Conservation (phyloP, 2,888 invertebrate species). For the Andrena haemorrhoa region DNA sequence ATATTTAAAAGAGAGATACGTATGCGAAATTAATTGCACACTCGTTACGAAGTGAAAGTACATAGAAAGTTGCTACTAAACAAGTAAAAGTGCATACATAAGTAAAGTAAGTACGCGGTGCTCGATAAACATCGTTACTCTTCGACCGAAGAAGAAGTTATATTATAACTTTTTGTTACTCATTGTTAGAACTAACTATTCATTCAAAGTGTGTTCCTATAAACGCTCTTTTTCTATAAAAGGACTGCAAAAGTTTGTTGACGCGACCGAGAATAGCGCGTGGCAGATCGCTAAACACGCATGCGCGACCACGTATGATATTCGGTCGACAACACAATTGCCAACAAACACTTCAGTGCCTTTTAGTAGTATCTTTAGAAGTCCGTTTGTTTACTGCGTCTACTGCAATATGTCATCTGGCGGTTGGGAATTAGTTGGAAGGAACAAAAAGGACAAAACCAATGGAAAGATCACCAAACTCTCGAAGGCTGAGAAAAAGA, state of each 20-base stretch:
- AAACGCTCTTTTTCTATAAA: background rate
- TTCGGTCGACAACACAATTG: constrained; percentile 58
- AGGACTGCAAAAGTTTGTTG: constrained; percentile 8
- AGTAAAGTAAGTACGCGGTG: too few species aligned
- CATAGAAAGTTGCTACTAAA: too few species aligned
- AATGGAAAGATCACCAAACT: constrained; percentile 86
- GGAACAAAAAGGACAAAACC: constrained; percentile 88
- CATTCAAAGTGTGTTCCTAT: too few species aligned
- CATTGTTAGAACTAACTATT: too few species aligned
- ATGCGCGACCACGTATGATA: constrained; percentile 71
- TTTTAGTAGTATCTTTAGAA: constrained; percentile 58
- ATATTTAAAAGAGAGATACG: too few species aligned
- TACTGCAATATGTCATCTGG: constrained; percentile 79
- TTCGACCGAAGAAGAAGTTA: too few species aligned
- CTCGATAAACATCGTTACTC: too few species aligned
- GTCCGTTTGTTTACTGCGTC: constrained; percentile 50
- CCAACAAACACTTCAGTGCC: constrained; percentile 67
- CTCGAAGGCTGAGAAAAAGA: constrained; percentile 87
- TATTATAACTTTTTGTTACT: too few species aligned
- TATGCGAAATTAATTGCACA: too few species aligned
- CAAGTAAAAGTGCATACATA: too few species aligned
- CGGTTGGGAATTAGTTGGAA: constrained; percentile 85
- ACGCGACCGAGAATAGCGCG: constrained; percentile 50
- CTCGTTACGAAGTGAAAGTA: too few species aligned
- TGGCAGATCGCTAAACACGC: constrained; percentile 63